Evolutionary conservation across 2,888 invertebrate species (phyloP), one percentile per base, ranked within the genome.

Genomic region (Cordilura impudica): DNA sequence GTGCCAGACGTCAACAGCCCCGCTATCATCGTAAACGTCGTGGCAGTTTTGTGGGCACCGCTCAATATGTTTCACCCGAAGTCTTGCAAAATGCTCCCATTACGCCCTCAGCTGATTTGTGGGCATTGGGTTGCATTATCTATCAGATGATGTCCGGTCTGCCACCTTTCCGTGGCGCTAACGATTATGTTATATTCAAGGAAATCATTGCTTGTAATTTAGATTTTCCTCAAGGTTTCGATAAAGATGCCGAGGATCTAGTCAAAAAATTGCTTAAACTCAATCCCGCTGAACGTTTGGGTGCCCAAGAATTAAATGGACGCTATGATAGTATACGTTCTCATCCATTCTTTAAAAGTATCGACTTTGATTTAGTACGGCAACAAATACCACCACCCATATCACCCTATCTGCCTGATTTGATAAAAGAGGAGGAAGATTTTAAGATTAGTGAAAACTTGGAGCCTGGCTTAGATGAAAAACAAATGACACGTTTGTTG

Each of bases 1-100:
- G 67, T 63, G 56, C 71, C 21, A 81, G 81, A 45, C 82, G 83
- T 21, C 72, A 67, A 14, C 60, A 61, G 7, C 71, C 79, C 1
- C 78, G 81, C 18, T 80, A 84, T 79, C 82, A 83, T 39, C 83
- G 83, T 4, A 82, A 83, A 51, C 92, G 96, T 76, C 93, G 93
- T 84, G 94, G 94, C 85, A 96, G 96, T 89, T 99, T 99, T 90
- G 99, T 99, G 12, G 99, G 99, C 60, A 99, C 99, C 10, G 98
- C 99, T 2, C 98, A 99, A 89, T 99, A 99, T 90, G 98, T 99
- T 0, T 98, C 98, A 71, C 99, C 99, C 2, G 99, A 99, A 91
- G 93, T 99, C 80, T 91, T 99, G 61, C 95, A 94, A 77, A 94
- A 95, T 87, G 93, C 94, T 77, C 93, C 93, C 2, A 93, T 94